phyloP scores from a whole-genome alignment of 2,888 invertebrate species.

The Panorpa germanica region DNA sequence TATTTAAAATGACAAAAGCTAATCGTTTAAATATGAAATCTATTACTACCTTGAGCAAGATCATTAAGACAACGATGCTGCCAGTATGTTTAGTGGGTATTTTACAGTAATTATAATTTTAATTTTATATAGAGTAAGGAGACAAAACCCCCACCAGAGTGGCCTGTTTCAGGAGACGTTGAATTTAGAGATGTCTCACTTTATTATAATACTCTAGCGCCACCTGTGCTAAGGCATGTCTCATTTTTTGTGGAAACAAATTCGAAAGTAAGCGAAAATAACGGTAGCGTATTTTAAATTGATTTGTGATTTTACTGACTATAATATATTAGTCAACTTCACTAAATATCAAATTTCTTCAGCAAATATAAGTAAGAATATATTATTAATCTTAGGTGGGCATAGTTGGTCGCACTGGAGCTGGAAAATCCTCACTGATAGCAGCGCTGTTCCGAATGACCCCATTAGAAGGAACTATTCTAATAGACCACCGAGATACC shows the following conservation, averaged over 20 bases:
- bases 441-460: slow-evolving; percentile 70
- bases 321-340: no score
- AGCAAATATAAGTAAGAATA: no score
- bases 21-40: no score
- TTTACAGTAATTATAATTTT: no score
- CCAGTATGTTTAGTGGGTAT: no score
- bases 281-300: no score
- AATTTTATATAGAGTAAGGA: slow-evolving; percentile 27
- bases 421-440: slow-evolving; percentile 70
- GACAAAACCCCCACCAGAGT: slow-evolving; percentile 30
- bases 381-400: slow-evolving; percentile 53
- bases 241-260: slow-evolving; percentile 25
- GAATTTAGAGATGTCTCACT: slow-evolving; percentile 37
- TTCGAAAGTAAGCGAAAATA: slow-evolving; percentile 29
- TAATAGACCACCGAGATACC: slow-evolving; percentile 57
- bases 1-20: no score
- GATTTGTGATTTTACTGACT: no score
- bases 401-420: slow-evolving; percentile 75
- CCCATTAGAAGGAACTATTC: slow-evolving; percentile 53
- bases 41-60: no score
- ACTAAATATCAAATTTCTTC: no score
- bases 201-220: slow-evolving; percentile 37
- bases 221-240: slow-evolving; percentile 37
- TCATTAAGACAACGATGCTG: no score
- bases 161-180: slow-evolving; percentile 42